Evolutionary conservation across 2,888 invertebrate species (phyloP).

Genomic region (Melipona bicolor): DNA sequence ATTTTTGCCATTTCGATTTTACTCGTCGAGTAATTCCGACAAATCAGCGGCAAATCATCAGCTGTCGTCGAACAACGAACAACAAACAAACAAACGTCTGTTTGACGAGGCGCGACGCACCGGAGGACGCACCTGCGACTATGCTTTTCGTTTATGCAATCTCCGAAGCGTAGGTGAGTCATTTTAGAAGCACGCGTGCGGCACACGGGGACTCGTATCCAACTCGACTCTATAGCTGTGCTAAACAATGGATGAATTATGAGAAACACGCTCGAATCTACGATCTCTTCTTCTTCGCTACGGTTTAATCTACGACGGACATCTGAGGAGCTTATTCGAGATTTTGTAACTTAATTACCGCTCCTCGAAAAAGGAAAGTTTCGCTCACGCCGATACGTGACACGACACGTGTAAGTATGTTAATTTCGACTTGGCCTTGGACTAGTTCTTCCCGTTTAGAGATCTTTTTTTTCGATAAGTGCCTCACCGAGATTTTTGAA

Average conservation of each 20-base stretch:
- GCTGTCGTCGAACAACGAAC: background rate
- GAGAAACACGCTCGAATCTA: background rate
- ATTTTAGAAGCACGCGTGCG: constrained; percentile 64
- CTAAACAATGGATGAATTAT: constrained; percentile 22
- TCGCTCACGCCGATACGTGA: background rate
- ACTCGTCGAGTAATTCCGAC: background rate
- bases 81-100: background rate
- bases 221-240: no score
- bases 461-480: background rate
- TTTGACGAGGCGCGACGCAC: constrained; percentile 8
- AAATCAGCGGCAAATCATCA: background rate
- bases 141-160: constrained; percentile 27
- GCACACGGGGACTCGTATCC: background rate
- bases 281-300: background rate
- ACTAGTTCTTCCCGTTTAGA: background rate
- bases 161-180: constrained; percentile 66
- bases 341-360: constrained; percentile 1
- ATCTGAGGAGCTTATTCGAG: no score
- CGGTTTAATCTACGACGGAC: background rate
- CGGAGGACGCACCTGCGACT: constrained; percentile 57
- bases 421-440: constrained; percentile 1
- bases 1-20: background rate
- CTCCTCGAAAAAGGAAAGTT: constrained; percentile 11
- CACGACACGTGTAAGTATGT: background rate
- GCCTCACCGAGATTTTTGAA: background rate